Conservation (phyloP, 2,888 invertebrate species). For the Ophion ventricosus region DNA sequence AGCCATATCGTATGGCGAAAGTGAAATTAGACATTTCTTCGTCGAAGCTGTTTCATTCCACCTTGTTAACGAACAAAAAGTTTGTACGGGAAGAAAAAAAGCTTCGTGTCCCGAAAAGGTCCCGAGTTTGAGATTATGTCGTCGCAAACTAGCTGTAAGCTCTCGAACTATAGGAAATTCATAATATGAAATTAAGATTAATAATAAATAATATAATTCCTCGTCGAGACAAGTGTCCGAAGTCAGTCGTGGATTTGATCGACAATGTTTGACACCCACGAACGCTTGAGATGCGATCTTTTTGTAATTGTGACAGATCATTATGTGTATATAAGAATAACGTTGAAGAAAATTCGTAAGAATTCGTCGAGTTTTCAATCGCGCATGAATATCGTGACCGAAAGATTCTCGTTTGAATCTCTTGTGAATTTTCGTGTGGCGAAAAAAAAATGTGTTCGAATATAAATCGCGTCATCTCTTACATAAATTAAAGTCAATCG, state of each 20-base stretch:
- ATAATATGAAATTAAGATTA: conserved; percentile 9
- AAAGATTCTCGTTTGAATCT: background rate
- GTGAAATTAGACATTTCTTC: background rate
- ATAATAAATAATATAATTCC: background rate
- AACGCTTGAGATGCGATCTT: conserved; percentile 26
- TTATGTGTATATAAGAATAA: conserved; percentile 19
- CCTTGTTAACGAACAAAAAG: background rate
- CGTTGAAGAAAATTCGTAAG: background rate
- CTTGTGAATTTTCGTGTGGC: background rate
- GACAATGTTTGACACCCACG: conserved; percentile 23
- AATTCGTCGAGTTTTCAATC: conserved; percentile 6
- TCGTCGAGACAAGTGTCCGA: background rate
- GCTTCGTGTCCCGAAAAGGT: conserved; percentile 14
- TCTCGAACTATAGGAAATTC: conserved; percentile 24
- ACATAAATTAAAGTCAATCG: conserved; percentile 55
- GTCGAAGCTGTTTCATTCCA: conserved; percentile 32
- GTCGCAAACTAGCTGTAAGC: conserved; percentile 7
- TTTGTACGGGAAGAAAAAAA: background rate
- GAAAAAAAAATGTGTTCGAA: conserved; percentile 66
- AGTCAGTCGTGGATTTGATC: conserved; percentile 32
- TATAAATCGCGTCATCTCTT: conserved; percentile 51
- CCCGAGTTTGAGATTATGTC: conserved; percentile 8
- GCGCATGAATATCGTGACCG: background rate
- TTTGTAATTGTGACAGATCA: conserved; percentile 48
- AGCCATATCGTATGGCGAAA: conserved; percentile 23